These are phyloP conservation scores for Corythornis leucogaster DNA, from an alignment of 2,797 vertebrate genomes.

Conservation along the genomic window DNA sequence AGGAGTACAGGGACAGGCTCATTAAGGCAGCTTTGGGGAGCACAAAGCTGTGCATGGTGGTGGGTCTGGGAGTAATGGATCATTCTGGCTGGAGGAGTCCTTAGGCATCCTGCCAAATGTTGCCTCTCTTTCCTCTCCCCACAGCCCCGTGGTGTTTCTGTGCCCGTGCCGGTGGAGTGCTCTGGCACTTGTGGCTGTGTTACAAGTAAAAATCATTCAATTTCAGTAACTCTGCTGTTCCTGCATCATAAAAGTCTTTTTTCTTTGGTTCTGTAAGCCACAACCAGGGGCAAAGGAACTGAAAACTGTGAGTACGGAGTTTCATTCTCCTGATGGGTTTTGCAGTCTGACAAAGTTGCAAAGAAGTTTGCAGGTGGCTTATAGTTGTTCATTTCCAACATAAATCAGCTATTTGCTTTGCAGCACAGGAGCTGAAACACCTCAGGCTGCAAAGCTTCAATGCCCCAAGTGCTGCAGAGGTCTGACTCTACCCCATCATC, in stretches of 20 bases:
- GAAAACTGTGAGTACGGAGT: slow-evolving; percentile 12
- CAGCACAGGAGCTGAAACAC: not conserved
- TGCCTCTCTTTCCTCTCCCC: not conserved
- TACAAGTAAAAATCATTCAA: not conserved
- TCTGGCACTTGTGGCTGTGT: not conserved
- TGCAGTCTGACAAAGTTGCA: not conserved
- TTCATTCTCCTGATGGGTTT: not conserved
- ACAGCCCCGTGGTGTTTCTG: not conserved
- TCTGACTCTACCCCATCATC: not conserved
- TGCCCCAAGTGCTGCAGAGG: not conserved
- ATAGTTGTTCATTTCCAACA: not conserved
- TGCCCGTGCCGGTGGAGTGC: not conserved
- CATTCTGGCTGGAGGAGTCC: not conserved
- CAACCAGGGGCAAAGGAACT: slow-evolving; percentile 43
- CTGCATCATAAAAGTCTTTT: not conserved
- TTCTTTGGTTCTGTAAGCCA: slow-evolving; percentile 4
- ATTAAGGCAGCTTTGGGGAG: not conserved
- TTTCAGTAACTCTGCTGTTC: not conserved
- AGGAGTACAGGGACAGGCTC: rapidly evolving
- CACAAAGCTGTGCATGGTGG: rapidly evolving
- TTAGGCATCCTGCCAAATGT: not conserved
- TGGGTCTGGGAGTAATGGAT: not conserved
- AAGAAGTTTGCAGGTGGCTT: not conserved
- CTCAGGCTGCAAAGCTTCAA: not conserved
- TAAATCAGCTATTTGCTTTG: not conserved